Evolutionary conservation across 2,113 vertebrate species (phyloP).

Genomic region (Nestor notabilis): DNA sequence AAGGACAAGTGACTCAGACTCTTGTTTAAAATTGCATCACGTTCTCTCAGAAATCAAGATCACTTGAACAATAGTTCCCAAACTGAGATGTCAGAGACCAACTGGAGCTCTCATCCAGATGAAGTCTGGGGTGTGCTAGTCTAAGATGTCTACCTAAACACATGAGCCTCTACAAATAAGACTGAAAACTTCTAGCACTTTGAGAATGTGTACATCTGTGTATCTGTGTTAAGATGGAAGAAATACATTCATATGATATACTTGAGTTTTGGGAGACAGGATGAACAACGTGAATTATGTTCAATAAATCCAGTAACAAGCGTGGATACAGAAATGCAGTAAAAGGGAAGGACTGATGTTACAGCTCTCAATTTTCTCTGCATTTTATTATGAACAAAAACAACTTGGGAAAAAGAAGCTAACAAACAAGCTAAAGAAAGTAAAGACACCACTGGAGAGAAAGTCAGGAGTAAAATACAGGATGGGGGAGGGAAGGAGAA

Average conservation of each 20-base stretch:
- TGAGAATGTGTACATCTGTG: neutral
- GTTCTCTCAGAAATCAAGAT: neutral
- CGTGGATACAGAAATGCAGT: neutral
- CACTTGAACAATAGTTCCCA: neutral
- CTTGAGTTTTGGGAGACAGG: neutral
- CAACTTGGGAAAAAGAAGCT: neutral
- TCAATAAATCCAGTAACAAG: neutral
- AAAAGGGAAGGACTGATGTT: neutral
- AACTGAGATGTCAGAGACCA: neutral
- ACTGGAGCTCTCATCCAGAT: neutral
- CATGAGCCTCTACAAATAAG: neutral
- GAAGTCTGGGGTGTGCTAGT: neutral
- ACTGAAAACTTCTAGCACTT: neutral
- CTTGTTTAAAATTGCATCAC: neutral
- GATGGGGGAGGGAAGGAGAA: conserved; percentile 8
- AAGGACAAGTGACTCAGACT: neutral
- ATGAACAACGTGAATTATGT: neutral
- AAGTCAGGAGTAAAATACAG: neutral
- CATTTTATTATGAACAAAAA: neutral
- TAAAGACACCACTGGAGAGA: neutral
- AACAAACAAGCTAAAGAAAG: neutral
- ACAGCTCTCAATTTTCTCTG: neutral
- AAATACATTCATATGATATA: neutral
- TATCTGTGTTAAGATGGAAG: neutral
- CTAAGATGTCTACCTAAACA: neutral